A percentile compares a stretch with the other conserved stretches of the same genome.
Evolutionary conservation across 2,113 vertebrate genomes (phyloP).

Genomic region (Otocyon megalotis): DNA sequence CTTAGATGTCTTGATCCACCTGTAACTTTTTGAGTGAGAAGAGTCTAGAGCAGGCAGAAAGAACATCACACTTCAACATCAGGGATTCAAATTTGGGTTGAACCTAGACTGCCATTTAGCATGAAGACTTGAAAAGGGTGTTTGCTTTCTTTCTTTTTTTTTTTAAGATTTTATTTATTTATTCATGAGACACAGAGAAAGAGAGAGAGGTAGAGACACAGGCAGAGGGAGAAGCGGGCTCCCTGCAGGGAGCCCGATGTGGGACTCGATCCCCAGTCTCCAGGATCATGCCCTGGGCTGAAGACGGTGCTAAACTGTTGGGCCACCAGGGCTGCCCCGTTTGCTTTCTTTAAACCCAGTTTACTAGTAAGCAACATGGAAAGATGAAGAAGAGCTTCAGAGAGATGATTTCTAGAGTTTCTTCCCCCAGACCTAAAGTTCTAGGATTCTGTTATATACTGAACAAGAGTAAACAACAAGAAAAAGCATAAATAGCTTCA

Average conservation of each 20-base stretch:
- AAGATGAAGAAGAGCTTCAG: background rate
- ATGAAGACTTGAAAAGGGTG: background rate
- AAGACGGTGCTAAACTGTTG: too few relatives aligned
- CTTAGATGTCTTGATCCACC: background rate
- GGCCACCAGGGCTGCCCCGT: too few relatives aligned
- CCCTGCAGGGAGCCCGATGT: too few relatives aligned
- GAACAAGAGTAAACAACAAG: background rate
- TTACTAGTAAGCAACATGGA: background rate
- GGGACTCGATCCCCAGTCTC: too few relatives aligned
- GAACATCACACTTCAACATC: background rate
- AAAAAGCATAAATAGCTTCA: background rate
- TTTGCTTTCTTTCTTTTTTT: background rate
- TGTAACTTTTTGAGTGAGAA: background rate
- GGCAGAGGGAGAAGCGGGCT: too few relatives aligned
- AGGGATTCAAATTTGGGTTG: background rate
- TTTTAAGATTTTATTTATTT: too few relatives aligned
- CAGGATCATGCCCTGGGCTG: too few relatives aligned
- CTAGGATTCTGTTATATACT: background rate
- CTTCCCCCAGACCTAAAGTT: background rate
- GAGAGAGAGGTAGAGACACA: too few relatives aligned
- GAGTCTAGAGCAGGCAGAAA: background rate
- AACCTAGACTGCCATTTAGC: background rate
- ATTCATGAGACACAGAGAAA: too few relatives aligned
- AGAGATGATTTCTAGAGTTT: background rate
- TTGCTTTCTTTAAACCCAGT: background rate